Conservation (phyloP, 2,888 invertebrate species). For the Acanthosepion esculentum region DNA sequence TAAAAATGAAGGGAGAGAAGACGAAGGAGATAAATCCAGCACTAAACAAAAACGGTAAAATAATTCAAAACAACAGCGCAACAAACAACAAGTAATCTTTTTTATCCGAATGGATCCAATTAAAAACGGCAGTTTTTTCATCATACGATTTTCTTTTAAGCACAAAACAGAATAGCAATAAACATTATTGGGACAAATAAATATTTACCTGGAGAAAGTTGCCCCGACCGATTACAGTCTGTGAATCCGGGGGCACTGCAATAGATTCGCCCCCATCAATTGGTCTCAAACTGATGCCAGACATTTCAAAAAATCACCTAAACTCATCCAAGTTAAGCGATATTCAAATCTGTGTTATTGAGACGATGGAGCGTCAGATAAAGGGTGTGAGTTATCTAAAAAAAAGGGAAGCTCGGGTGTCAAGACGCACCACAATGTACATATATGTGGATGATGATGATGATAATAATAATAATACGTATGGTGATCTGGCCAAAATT, state of each 20-base stretch:
- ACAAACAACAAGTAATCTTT: no score
- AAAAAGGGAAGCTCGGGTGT: constrained; percentile 36
- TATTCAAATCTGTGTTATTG: background rate
- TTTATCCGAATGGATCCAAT: background rate
- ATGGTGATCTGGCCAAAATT: constrained; percentile 46
- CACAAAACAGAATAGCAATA: background rate
- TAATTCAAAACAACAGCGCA: no score
- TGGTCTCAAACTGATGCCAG: constrained; percentile 36
- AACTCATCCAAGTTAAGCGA: constrained; percentile 37
- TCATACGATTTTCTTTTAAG: background rate
- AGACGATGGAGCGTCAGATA: constrained; percentile 25
- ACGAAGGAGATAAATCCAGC: no score
- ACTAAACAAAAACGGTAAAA: no score
- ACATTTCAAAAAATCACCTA: constrained; percentile 44
- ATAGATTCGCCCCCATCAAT: constrained; percentile 47
- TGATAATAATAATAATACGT: constrained; percentile 36
- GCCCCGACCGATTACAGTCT: constrained; percentile 47
- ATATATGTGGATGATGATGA: constrained; percentile 24
- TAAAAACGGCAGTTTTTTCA: background rate
- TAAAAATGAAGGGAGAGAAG: no score
- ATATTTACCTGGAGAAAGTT: constrained; percentile 46
- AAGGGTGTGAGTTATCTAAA: background rate
- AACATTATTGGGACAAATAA: background rate
- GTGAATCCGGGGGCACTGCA: constrained; percentile 42
- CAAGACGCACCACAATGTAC: background rate